Evolutionary conservation across 2,113 vertebrate species (phyloP).

Genomic region (Zosterops lateralis): DNA sequence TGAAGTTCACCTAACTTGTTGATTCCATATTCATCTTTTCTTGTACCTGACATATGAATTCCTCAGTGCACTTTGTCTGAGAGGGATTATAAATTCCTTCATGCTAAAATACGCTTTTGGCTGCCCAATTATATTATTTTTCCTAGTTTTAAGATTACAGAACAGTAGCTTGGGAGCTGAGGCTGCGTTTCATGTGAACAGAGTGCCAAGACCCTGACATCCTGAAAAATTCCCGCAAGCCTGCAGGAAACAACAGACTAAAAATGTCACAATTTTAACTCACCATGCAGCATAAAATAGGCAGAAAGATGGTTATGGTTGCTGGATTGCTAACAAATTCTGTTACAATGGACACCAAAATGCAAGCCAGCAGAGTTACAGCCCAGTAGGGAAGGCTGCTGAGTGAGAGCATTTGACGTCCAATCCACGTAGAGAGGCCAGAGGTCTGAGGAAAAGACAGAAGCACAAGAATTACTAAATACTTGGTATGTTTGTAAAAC

Average conservation of each 20-base stretch:
- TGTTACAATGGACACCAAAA: slow-evolving; percentile 92
- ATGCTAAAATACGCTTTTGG: neutral
- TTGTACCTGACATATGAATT: neutral
- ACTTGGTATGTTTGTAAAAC: neutral
- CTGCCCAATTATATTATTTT: neutral
- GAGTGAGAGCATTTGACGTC: slow-evolving; percentile 92
- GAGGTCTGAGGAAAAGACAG: slow-evolving; percentile 74
- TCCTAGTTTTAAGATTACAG: neutral
- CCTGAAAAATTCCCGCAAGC: neutral
- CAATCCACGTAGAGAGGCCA: slow-evolving; percentile 94
- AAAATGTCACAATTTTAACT: slow-evolving; percentile 26
- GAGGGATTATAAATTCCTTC: neutral
- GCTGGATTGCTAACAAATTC: slow-evolving; percentile 98
- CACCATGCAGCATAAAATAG: slow-evolving; percentile 94
- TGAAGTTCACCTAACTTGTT: neutral
- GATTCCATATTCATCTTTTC: neutral
- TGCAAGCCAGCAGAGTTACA: slow-evolving; percentile 90
- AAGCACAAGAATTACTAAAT: neutral
- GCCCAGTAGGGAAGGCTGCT: slow-evolving; percentile 93
- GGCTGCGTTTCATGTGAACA: neutral
- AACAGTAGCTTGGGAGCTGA: neutral
- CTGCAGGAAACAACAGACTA: neutral
- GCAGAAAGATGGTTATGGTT: slow-evolving; percentile 95
- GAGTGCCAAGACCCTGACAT: neutral
- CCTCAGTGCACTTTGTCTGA: neutral